Base-by-base conservation (phyloP, 1,140 invertebrate genomes). In the Papilio machaon region DNA sequence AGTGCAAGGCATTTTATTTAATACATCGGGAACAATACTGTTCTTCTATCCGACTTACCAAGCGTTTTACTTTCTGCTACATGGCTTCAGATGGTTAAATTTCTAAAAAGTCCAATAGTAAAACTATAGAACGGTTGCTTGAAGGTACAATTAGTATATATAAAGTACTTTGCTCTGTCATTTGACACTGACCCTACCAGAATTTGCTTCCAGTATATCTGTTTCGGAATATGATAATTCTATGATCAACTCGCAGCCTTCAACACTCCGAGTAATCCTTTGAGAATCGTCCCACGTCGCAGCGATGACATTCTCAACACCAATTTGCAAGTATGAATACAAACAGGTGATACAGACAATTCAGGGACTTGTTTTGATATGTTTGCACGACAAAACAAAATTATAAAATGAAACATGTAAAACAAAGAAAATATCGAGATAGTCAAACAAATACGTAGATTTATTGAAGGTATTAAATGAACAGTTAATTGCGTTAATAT, bases 261-360 rank as follows among this genome's bases (percentile, higher is more conserved):
- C 64, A 35, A 35, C 64, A 70, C 64, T 70, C 13, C 64, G 64
- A 35, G 23, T 70, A 70, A 70, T 70, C 64, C 64, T 70, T 70
- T 70, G 64, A 70, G 64, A 35, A 70, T 70, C 64, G 64, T 70
- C 30, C 64, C 64, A 70, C 64, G 23, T 70, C 30, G 64, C 64
- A 70, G 30, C 64, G 64, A 35, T 70, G 64, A 70, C 64, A 70
- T 70, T 70, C 64, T 70, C 64, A 35, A 70, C 64, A 35, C 30
- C 64, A 70, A 70, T 70, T 70, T 70, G 64, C 64, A 70, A 70
- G 30, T 70, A 70, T 70, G 64, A 70, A 70, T 70, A 70, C 30
- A 70, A 35, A 70, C 64, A 70, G 64, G 64, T 35, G 30, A 35
- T 70, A 70, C 30, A 58, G 23, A 64, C 60, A 35, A 70, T 35